Evolutionary conservation across 1,140 invertebrate species (phyloP), one percentile per base, ranked within the genome.

Genomic region (Lutraria rhynchaena): DNA sequence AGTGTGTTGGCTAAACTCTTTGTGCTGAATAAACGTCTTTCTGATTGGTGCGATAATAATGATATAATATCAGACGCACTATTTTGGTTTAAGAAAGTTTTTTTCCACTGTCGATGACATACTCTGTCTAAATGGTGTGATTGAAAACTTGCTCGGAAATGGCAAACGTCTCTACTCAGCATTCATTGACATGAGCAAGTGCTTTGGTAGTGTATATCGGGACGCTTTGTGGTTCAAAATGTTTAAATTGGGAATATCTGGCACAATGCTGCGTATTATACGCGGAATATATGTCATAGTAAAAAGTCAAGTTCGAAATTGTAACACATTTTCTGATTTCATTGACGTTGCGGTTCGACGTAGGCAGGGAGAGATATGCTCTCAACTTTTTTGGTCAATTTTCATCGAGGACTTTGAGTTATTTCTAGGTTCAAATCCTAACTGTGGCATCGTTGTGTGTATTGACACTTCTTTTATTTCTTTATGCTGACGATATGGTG

Each of bases 81-180:
- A 61, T 9, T 61, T 61, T 61, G 58, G 58, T 7, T 61, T 61
- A 5, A 61, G 27, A 35, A 61, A 61, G 27, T 22, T 22, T 4
- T 61, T 61, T 31, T 61, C 58, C n/a, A 61, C 58, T 15, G 33
- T 29, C 4, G 58, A 61, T 31, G 58, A 22, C 24, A 61, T 61
- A n/a, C 33, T 61, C 27, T 27, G 58, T 61, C 58, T 61, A 13
- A 7, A 27, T 22, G 51, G 51, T 5, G 5, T 55, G n/a, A 55
- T 55, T 11, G 7, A 11, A 55, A 7, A 55, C 24, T n/a, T 7
- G 7, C 24, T 55, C 19, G 24, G n/a, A 7, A 11, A 22, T 55
- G 51, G 51, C 19, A 55, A 55, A 55, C 51, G 51, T 55, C 24
- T 55, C 5, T 55, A 55, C 24, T 17, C 51, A 55, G 24, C 51